Evolutionary conservation across 2,888 invertebrate genomes (phyloP).

Genomic region (Eristalinus sepulchralis): DNA sequence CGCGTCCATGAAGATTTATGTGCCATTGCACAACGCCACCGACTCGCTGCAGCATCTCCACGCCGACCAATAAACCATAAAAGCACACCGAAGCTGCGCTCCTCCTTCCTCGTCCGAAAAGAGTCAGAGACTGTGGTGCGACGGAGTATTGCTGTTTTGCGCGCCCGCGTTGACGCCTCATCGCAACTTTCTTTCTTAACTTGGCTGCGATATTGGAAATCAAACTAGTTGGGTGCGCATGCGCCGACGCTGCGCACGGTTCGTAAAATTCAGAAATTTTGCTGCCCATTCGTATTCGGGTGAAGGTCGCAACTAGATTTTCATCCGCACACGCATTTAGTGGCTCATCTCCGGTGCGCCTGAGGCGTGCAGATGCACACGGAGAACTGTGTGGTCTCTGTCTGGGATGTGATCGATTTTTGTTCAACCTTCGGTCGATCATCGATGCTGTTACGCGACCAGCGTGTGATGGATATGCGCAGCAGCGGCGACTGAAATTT

Average conservation of each 20-base stretch:
- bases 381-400: too few relatives aligned
- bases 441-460: not conserved
- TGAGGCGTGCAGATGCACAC: not conserved
- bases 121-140: not conserved
- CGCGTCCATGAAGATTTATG: conserved; percentile 62
- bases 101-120: not conserved
- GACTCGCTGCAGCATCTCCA: not conserved
- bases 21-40: conserved; percentile 48
- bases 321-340: not conserved
- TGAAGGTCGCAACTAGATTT: conserved; percentile 14
- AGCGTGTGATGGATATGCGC: not conserved
- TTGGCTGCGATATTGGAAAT: conserved; percentile 6
- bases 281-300: conserved; percentile 1
- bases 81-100: not conserved
- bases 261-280: not conserved
- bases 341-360: not conserved
- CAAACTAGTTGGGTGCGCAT: not conserved
- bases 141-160: not conserved
- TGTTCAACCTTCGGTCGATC: not conserved
- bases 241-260: too few relatives aligned
- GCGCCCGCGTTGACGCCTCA: not conserved
- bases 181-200: not conserved
- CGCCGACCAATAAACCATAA: conserved; percentile 24
- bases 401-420: not conserved
- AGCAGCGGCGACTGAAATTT: not conserved